Conservation (phyloP, 2,888 invertebrate species). For the Lepeophtheirus nordmannii region DNA sequence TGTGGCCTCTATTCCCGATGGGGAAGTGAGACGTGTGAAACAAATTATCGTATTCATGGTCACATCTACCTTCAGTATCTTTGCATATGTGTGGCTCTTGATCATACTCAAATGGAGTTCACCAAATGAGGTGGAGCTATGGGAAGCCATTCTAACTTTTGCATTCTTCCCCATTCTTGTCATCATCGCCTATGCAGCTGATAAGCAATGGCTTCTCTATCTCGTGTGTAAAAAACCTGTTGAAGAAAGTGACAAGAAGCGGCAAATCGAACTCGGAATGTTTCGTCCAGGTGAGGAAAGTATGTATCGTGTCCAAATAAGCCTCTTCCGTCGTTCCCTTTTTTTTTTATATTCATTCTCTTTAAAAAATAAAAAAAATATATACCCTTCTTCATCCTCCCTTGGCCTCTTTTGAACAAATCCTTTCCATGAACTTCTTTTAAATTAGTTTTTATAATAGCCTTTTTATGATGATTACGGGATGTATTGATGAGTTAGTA, state of each 20-base stretch:
- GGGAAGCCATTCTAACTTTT: conserved; percentile 45
- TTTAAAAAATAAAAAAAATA: too few relatives aligned
- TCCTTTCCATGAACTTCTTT: too few relatives aligned
- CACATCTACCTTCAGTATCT: conserved; percentile 31
- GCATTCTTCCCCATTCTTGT: conserved; percentile 43
- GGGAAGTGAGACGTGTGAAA: conserved; percentile 36
- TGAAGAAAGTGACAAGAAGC: conserved; percentile 31
- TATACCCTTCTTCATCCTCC: too few relatives aligned
- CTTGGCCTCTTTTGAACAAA: too few relatives aligned
- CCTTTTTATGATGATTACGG: too few relatives aligned
- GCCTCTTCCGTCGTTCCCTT: background rate
- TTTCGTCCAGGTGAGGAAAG: conserved; percentile 33
- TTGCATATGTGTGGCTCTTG: conserved; percentile 46
- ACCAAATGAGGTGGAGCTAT: conserved; percentile 38
- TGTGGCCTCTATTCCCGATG: conserved; percentile 37
- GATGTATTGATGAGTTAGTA: too few relatives aligned
- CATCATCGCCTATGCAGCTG: conserved; percentile 41
- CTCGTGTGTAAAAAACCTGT: conserved; percentile 37
- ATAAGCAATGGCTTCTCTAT: conserved; percentile 33
- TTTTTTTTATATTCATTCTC: background rate
- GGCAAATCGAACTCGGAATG: conserved; percentile 37
- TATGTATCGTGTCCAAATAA: conserved; percentile 29
- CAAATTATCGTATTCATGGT: conserved; percentile 29
- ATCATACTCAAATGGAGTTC: conserved; percentile 34
- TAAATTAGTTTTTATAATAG: too few relatives aligned